Base-by-base conservation (phyloP, 2,797 vertebrate species). In the Caiman crocodilus region DNA sequence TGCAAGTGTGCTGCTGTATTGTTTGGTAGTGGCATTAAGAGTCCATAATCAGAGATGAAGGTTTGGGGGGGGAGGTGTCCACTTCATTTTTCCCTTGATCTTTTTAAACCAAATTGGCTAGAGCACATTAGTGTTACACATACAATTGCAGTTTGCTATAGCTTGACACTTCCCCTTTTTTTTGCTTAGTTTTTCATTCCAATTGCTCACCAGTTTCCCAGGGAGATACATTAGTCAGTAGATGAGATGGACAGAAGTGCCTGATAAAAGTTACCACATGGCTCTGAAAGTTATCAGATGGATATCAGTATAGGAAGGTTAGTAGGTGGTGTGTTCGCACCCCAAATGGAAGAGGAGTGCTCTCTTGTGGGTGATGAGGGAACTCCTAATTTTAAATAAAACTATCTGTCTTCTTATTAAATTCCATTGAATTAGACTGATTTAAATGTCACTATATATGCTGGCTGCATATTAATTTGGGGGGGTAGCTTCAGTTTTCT, bases 121-220 rank as follows among this genome's bases (percentile, higher is more conserved):
- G 80, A 90, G 84, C 85, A 87, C 76, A 74, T 26, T 79, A 74
- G 79, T 92, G 25, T 56, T 93, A 63, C 4, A 0, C 76, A 21
- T 90, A 74, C 84, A 90, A 78, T 73, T 58, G 69, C 78, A 64
- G 30, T 1, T 88, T 93, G 73, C 79, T 89, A 89, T 82, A 61
- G 83, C 88, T 79, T 87, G 7, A 50, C 7, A 28, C 80, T 80
- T 17, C 58, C 58, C 59, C 55, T 88, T 6, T 35, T n/a, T 85
- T 90, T 93, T 90, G 77, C 50, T 90, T 81, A 71, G 63, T 94
- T 90, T 92, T 75, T 91, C 26, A 21, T 87, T 95, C 78, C 85
- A 61, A 50, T 83, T 90, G 90, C 87, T 93, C 0, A 88, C 87
- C 92, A 79, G 79, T 93, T 93, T 61, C 79, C 50, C 55, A 0